Base-by-base conservation (phyloP, 2,113 vertebrate genomes). In the Scalopus aquaticus region DNA sequence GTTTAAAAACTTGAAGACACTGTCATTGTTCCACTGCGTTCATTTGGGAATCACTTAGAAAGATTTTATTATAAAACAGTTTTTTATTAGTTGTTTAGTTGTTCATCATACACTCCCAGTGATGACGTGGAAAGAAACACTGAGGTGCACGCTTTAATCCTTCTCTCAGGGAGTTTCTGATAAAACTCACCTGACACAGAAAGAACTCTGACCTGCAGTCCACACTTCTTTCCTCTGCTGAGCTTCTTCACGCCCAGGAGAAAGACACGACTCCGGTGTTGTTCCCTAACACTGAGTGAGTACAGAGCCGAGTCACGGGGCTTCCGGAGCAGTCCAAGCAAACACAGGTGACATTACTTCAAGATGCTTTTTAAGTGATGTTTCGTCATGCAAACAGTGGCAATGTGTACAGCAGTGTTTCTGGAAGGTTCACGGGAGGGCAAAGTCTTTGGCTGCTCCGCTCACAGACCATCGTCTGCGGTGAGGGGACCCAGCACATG, bases 1-100 rank as follows among this genome's bases (percentile, higher is more conserved):
- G 67, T 97, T 98, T 70, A 70, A 95, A 98, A 96, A 93, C 86
- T 82, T 96, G 54, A 96, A 96, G 87, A 67, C 62, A 73, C 85
- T 88, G 96, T 97, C 95, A 92, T 97, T 96, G 97, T 94, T 32
- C n/a, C 95, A 83, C 22, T 64, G 69, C 5, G 74, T 78, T 91
- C 37, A 39, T 58, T 51, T 76, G 69, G 56, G n/a, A 76, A 79
- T 70, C n/a, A 67, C 54, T 91, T 54, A 74, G 58, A 81, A 76
- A 37, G 22, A 22, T 58, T 56, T 76, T 95, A 60, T 49, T 76
- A 89, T 51, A 80, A 62, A 54, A 73, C 19, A 74, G n/a, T 22
- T 22, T 70, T 87, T 65, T 76, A 95, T 60, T 87, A 67, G 62
- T 80, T 73, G 1, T 6, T 69, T 81, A 77, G 58, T 78, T 65